Evolutionary conservation across 92 coral and sea anemone genomes (phyloP), one percentile per base, ranked within the genome.

Genomic region (Parazoanthus swiftii): DNA sequence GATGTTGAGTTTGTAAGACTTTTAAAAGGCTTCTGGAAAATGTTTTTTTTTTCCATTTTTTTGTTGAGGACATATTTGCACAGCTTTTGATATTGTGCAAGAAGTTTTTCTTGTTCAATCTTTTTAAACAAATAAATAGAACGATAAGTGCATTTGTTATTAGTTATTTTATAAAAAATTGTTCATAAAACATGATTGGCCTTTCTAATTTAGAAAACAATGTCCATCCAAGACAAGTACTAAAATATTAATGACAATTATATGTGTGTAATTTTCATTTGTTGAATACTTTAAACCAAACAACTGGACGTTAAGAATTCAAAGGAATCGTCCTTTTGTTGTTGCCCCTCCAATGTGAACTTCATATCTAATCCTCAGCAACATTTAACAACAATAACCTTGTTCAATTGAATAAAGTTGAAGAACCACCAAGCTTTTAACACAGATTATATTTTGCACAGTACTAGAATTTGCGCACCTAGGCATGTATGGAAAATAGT

Each of bases 351-450:
- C 78, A 33, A 33, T 74, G 78, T 74, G 44, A 35, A 74, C 43
- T 21, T 74, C 44, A 74, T 74, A 74, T 74, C 78, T 74, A 74
- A 74, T 74, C 44, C 78, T 74, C 78, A 74, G 78, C 46, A 74
- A 74, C 78, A 74, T 74, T 74, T 35, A 74, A 74, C 78, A 74
- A 74, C 44, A 74, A 33, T 33, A 35, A 74, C 78, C 44, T 33
- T 74, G 78, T 74, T 74, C 78, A 74, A 33, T 35, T 74, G 44
- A 74, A 74, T 74, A 74, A 74, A 74, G 78, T 35, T 74, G 78
- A 74, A 74, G 78, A 74, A 33, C 78, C 78, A 74, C 44, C 78
- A 33, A 74, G 44, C 78, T 74, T 74, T 74, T 74, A 74, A 74
- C 78, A 71, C n/a, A 74, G 78, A 74, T 35, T 74, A 74, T 74